These are phyloP conservation scores for Peromyscus maniculatus DNA, from an alignment of 2,113 vertebrate species.

Conservation along the genomic window DNA sequence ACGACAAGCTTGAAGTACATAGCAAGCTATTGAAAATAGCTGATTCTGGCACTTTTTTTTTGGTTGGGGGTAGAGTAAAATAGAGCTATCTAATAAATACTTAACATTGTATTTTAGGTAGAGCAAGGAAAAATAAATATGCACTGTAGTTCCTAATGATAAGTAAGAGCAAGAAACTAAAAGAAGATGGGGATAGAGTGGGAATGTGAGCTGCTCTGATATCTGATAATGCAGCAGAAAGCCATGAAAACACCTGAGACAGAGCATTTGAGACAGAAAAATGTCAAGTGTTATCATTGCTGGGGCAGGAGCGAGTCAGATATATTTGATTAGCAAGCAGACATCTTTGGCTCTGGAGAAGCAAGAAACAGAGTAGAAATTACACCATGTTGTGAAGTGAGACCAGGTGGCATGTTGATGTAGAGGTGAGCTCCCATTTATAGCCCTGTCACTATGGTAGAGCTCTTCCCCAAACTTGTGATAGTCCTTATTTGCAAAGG, in stretches of 20 bases:
- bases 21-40: neutral
- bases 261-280: neutral
- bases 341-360: neutral
- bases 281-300: neutral
- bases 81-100: neutral
- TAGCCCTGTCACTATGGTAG: neutral
- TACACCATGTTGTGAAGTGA: neutral
- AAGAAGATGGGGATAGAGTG: neutral
- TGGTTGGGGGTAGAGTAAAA: neutral
- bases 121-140: neutral
- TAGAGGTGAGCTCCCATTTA: neutral
- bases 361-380: neutral
- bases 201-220: neutral
- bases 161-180: neutral
- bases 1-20: neutral
- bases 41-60: neutral
- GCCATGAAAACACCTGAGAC: neutral
- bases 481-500: neutral
- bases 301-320: neutral
- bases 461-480: too few species aligned
- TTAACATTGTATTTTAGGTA: neutral
- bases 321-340: neutral
- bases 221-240: neutral
- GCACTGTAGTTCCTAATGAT: neutral
- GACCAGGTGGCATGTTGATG: accelerated